Percentiles rank a stretch among this genome's conserved stretches.
Conservation (phyloP, 2,888 invertebrate species). For the Tachina grossa region DNA sequence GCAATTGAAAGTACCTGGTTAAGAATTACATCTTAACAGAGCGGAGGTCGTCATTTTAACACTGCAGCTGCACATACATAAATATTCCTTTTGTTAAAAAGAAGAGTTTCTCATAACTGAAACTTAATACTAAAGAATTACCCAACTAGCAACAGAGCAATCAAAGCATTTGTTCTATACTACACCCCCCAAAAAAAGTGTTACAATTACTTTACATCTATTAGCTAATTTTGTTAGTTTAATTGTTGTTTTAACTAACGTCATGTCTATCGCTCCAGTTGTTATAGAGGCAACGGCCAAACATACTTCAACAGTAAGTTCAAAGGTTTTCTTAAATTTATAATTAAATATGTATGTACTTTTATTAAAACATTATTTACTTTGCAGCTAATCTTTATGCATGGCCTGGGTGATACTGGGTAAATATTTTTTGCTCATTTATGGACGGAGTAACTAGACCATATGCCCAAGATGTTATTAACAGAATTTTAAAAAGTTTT, state of each 20-base stretch:
- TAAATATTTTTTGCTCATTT: constrained; percentile 85
- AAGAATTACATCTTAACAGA: constrained; percentile 8
- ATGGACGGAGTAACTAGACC: too few species aligned
- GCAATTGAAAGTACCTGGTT: constrained; percentile 62
- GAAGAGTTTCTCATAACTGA: background rate
- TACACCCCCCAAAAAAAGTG: constrained; percentile 4
- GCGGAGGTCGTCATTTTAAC: background rate
- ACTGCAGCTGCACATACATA: background rate
- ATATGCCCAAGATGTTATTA: too few species aligned
- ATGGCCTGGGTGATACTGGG: constrained; percentile 98
- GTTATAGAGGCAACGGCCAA: constrained; percentile 91
- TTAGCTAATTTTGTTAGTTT: constrained; percentile 3
- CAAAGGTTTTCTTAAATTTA: background rate
- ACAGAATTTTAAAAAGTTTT: too few species aligned
- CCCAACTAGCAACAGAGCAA: constrained; percentile 18
- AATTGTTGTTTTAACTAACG: constrained; percentile 5
- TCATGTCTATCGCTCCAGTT: constrained; percentile 86
- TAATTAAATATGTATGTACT: background rate
- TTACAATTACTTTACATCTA: background rate
- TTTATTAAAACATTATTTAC: constrained; percentile 59
- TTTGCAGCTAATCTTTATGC: constrained; percentile 96
- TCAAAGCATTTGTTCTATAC: constrained; percentile 14
- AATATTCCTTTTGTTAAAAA: constrained; percentile 25
- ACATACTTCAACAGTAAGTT: constrained; percentile 92
- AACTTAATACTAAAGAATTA: background rate